phyloP scores from a whole-genome alignment of 2,797 vertebrate species.

The Anabas testudineus region DNA sequence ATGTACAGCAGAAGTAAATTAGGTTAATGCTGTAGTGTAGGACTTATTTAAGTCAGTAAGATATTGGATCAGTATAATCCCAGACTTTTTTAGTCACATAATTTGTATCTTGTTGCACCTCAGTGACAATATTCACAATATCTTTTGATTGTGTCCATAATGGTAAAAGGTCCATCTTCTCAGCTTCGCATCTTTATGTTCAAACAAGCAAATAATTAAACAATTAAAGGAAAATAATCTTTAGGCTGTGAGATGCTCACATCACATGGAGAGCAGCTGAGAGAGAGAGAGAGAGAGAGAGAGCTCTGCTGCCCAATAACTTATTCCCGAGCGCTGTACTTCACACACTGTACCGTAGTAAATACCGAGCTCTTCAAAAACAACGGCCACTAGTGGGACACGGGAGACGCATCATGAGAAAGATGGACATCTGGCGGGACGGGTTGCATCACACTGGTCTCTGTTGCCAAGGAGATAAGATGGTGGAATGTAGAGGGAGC shows the following conservation, averaged over 20 bases:
- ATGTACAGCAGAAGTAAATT: too few species aligned
- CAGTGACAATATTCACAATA: background rate
- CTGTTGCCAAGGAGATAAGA: conserved; percentile 68
- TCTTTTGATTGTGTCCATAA: background rate
- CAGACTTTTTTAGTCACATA: background rate
- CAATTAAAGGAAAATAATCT: conserved; percentile 35
- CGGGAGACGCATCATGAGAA: conserved; percentile 48
- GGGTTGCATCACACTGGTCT: conserved; percentile 45
- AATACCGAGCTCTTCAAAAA: conserved; percentile 44
- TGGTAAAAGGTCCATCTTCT: background rate
- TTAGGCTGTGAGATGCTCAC: background rate
- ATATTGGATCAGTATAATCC: too few species aligned
- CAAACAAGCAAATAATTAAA: conserved; percentile 16
- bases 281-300: conserved; percentile 19
- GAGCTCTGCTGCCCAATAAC: conserved; percentile 47
- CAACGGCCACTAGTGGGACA: conserved; percentile 40
- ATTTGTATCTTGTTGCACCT: background rate
- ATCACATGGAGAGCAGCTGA: conserved; percentile 2
- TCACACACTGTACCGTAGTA: conserved; percentile 35
- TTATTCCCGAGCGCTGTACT: conserved; percentile 43
- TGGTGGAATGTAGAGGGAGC: conserved; percentile 20
- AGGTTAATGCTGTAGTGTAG: too few species aligned
- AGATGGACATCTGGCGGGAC: conserved; percentile 58
- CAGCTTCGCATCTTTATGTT: conserved; percentile 5
- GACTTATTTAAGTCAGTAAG: too few species aligned